These are phyloP conservation scores for Lagopus leucura DNA, from an alignment of 2,113 vertebrate genomes.

Conservation along the genomic window DNA sequence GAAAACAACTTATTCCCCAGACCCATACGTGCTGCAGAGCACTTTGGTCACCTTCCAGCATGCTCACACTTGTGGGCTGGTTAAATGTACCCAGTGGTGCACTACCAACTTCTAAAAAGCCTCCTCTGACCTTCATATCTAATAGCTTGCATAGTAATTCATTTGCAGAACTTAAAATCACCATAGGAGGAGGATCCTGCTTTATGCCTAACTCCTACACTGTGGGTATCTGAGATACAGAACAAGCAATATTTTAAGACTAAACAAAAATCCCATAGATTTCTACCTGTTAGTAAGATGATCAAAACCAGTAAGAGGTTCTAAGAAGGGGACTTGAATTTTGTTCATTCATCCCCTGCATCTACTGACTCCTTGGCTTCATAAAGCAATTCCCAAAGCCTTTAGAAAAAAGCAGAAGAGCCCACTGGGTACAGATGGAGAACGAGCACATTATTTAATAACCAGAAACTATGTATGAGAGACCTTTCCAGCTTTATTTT, in stretches of 20 bases:
- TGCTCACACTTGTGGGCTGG: fast-evolving
- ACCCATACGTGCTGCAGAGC: background rate
- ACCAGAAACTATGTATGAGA: slow-evolving; percentile 6
- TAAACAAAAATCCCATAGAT: background rate
- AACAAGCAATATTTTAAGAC: background rate
- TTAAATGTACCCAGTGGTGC: background rate
- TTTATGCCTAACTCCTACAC: background rate
- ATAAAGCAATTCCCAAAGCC: background rate
- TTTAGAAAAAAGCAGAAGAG: background rate
- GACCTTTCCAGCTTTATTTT: slow-evolving; percentile 56
- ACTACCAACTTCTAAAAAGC: background rate
- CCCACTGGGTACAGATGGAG: background rate
- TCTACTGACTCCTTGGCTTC: background rate
- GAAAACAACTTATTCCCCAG: slow-evolving; percentile 16
- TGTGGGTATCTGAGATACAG: background rate
- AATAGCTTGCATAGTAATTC: background rate
- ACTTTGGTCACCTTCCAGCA: fast-evolving
- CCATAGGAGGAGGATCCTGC: background rate
- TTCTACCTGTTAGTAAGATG: background rate
- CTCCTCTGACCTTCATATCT: background rate
- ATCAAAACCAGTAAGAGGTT: background rate
- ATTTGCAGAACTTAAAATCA: background rate
- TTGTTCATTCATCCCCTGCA: background rate
- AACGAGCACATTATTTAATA: slow-evolving; percentile 3
- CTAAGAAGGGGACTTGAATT: background rate